Percentiles rank a stretch among this genome's conserved stretches.
phyloP scores from a whole-genome alignment of 64 coral and sea anemone genomes.

The Trachythela sp. region DNA sequence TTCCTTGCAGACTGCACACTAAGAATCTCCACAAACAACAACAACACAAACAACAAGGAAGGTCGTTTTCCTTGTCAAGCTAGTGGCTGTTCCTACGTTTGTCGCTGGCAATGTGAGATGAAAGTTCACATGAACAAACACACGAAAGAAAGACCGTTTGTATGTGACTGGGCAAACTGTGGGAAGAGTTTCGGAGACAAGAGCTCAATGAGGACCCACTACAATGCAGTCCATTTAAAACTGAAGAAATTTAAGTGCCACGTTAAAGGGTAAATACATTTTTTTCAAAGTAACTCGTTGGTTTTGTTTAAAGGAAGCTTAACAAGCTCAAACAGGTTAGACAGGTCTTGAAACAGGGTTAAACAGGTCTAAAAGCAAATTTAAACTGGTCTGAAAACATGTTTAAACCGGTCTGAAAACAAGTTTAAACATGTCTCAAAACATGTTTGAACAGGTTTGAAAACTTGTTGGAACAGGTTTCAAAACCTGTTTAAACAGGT shows the following conservation, averaged over 20 bases:
- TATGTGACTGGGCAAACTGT: conserved; percentile 22
- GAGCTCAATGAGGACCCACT: conserved; percentile 5
- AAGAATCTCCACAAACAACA: background rate
- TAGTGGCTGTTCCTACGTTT: background rate
- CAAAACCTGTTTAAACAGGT: no score
- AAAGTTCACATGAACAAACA: conserved; percentile 20
- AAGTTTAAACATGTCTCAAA: no score
- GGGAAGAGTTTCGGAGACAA: conserved; percentile 17
- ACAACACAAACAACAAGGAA: background rate
- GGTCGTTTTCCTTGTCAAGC: conserved; percentile 6
- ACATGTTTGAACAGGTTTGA: no score
- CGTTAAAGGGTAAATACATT: background rate
- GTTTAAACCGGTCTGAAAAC: no score
- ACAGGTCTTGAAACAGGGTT: no score
- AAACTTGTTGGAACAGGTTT: no score
- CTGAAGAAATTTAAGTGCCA: conserved; percentile 21
- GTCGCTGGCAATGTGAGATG: conserved; percentile 17
- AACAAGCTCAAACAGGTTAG: no score
- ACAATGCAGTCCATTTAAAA: conserved; percentile 10
- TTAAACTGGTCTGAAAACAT: no score
- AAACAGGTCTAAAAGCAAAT: no score
- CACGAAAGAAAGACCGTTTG: background rate
- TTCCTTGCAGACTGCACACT: background rate
- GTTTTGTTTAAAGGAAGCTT: background rate
- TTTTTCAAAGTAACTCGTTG: background rate